Evolutionary conservation across 2,888 invertebrate genomes (phyloP).

Genomic region (Loripinus fragilis): DNA sequence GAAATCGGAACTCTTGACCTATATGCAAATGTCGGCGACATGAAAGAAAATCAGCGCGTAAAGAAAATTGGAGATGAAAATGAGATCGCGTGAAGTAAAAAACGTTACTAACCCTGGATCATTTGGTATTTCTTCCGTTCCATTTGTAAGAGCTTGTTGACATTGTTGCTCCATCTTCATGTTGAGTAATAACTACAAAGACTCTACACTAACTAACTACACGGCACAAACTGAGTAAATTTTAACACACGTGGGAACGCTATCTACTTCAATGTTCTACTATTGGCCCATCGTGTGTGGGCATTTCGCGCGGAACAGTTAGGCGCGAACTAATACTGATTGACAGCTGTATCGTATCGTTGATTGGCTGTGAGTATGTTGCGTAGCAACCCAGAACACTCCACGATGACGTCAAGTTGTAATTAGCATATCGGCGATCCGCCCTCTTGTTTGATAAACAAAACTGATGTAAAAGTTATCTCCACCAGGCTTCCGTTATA

Average conservation of each 20-base stretch:
- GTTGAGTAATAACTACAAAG: constrained; percentile 60
- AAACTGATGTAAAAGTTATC: constrained; percentile 21
- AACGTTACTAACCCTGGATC: constrained; percentile 92
- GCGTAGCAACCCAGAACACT: constrained; percentile 70
- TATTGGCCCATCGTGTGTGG: constrained; percentile 76
- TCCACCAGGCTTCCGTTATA: too few relatives aligned
- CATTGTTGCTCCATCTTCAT: constrained; percentile 79
- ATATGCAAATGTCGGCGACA: constrained; percentile 64
- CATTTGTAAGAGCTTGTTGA: constrained; percentile 71
- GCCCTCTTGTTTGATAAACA: constrained; percentile 55
- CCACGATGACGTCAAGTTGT: constrained; percentile 68
- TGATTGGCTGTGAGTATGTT: constrained; percentile 70
- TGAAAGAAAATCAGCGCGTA: constrained; percentile 55
- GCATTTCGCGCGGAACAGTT: constrained; percentile 72
- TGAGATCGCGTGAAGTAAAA: constrained; percentile 69
- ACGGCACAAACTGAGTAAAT: constrained; percentile 66
- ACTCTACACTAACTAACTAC: constrained; percentile 74
- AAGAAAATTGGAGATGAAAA: constrained; percentile 88
- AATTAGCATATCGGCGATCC: constrained; percentile 57
- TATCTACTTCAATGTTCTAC: constrained; percentile 62
- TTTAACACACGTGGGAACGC: constrained; percentile 69
- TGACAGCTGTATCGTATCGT: constrained; percentile 63
- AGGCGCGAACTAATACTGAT: constrained; percentile 74
- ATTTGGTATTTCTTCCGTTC: constrained; percentile 92
- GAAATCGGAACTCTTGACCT: constrained; percentile 66